Evolutionary conservation across 2,888 invertebrate species (phyloP).

Genomic region (Tipula unca): DNA sequence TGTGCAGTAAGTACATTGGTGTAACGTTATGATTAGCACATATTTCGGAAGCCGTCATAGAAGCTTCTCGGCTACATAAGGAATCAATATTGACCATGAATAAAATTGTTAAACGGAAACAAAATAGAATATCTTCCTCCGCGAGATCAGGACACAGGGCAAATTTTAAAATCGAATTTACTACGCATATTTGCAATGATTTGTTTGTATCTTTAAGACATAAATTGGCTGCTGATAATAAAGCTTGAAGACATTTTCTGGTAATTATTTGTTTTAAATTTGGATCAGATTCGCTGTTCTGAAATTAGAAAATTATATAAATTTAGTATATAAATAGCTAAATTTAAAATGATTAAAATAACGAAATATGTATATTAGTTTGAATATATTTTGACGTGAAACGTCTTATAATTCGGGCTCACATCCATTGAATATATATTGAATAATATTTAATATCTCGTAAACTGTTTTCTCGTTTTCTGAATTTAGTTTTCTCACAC

Average conservation of each 20-base stretch:
- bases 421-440: too few species aligned
- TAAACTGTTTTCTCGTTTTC: too few species aligned
- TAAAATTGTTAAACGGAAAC: constrained; percentile 37
- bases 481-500: too few species aligned
- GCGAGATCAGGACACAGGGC: constrained; percentile 27
- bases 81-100: constrained; percentile 35
- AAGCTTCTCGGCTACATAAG: constrained; percentile 35
- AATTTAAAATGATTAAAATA: too few species aligned
- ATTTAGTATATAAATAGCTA: too few species aligned
- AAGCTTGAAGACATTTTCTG: constrained; percentile 23
- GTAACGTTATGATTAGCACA: constrained; percentile 34
- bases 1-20: constrained; percentile 37
- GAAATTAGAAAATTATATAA: not conserved
- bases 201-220: constrained; percentile 23
- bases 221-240: constrained; percentile 23
- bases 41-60: constrained; percentile 34
- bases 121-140: constrained; percentile 32
- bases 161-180: constrained; percentile 27
- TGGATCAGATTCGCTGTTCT: not conserved
- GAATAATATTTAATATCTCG: too few species aligned
- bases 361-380: too few species aligned
- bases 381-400: too few species aligned
- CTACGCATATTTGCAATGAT: constrained; percentile 25
- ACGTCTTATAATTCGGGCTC: too few species aligned
- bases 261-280: not conserved